Evolutionary conservation across 2,888 invertebrate genomes (phyloP).

Genomic region (Drosophila flavopinicola): DNA sequence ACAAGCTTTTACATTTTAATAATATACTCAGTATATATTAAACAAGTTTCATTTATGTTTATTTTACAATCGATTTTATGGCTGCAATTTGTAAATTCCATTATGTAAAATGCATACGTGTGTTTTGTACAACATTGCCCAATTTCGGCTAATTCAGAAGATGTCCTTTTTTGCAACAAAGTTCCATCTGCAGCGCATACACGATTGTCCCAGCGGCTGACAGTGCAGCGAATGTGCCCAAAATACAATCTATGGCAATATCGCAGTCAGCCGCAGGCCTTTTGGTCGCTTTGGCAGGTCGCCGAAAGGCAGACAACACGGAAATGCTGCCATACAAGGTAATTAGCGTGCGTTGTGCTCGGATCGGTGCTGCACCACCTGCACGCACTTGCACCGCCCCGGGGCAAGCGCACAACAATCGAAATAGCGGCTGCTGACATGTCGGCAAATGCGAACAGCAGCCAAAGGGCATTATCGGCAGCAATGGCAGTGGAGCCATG

Average conservation of each 20-base stretch:
- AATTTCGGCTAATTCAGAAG: neutral
- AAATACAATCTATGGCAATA: constrained; percentile 43
- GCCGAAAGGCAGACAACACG: constrained; percentile 40
- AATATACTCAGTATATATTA: no score
- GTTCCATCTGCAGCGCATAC: neutral
- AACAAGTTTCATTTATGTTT: no score
- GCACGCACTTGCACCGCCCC: neutral
- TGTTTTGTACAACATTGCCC: neutral
- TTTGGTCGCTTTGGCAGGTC: constrained; percentile 25
- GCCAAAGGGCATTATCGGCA: constrained; percentile 54
- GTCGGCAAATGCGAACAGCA: constrained; percentile 61
- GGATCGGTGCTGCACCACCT: constrained; percentile 9
- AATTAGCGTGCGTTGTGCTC: constrained; percentile 55
- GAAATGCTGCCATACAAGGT: constrained; percentile 56
- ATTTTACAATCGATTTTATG: no score
- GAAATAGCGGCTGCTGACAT: constrained; percentile 53
- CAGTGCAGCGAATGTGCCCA: constrained; percentile 7
- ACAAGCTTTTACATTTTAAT: no score
- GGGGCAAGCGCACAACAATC: constrained; percentile 38
- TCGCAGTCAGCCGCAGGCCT: constrained; percentile 34
- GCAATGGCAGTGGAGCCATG: constrained; percentile 7
- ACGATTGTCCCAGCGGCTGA: neutral
- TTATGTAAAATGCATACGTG: neutral
- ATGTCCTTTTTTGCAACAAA: neutral
- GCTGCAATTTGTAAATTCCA: no score